Conservation (phyloP, 1,140 invertebrate genomes). For the Idris sp. region DNA sequence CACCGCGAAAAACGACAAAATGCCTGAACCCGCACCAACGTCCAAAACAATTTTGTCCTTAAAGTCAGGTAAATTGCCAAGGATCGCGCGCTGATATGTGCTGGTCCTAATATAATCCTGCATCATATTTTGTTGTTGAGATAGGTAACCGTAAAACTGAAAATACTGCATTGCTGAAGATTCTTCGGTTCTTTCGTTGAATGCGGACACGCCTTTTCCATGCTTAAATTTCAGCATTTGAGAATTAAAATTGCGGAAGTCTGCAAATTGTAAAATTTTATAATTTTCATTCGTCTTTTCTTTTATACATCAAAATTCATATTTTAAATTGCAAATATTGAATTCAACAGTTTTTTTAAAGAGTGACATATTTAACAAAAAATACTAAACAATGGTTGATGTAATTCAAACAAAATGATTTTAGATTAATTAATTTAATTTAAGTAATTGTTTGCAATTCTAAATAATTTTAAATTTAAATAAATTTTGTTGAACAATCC, state of each 20-base stretch:
- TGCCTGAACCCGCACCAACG: slow-evolving; percentile 92
- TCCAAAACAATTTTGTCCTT: slow-evolving; percentile 95
- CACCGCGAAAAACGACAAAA: slow-evolving; percentile 98
- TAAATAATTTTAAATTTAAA: too few species aligned
- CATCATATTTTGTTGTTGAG: slow-evolving; percentile 99
- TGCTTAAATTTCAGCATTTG: slow-evolving; percentile 87
- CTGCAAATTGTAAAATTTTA: slow-evolving; percentile 72
- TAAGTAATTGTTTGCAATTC: too few species aligned
- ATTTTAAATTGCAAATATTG: too few species aligned
- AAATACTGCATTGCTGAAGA: slow-evolving; percentile 98
- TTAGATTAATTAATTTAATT: too few species aligned
- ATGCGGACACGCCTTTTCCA: slow-evolving; percentile 89
- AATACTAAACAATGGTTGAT: too few species aligned
- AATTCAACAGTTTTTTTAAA: too few species aligned
- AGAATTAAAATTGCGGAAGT: slow-evolving; percentile 88
- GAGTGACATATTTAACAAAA: too few species aligned
- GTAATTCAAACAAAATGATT: too few species aligned
- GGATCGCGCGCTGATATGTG: slow-evolving; percentile 98
- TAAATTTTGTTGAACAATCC: too few species aligned
- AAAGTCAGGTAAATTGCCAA: slow-evolving; percentile 96
- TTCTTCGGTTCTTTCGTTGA: slow-evolving; percentile 97
- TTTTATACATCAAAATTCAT: too few species aligned
- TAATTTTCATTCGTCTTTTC: too few species aligned
- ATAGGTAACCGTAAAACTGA: slow-evolving; percentile 98
- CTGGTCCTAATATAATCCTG: slow-evolving; percentile 98